Evolutionary conservation across 1,140 invertebrate species (phyloP).

Genomic region (Trichonephila inaurata): DNA sequence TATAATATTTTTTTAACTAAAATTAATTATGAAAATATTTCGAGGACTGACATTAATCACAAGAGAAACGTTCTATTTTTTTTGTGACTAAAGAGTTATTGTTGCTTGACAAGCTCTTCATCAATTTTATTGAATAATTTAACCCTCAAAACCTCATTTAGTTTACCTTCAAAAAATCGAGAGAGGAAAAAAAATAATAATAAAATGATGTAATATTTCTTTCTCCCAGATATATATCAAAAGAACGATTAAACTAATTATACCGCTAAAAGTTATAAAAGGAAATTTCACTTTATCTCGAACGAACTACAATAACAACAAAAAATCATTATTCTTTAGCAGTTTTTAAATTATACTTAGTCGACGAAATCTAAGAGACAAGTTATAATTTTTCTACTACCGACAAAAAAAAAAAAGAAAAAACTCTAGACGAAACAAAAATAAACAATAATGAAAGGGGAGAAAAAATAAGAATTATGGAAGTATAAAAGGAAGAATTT

Average conservation of each 20-base stretch:
- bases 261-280: slow-evolving; percentile 8
- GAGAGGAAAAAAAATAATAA: not conserved
- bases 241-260: slow-evolving; percentile 55
- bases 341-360: slow-evolving; percentile 4
- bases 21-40: not conserved
- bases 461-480: not conserved
- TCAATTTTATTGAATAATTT: slow-evolving; percentile 42
- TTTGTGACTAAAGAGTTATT: not conserved
- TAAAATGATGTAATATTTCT: not conserved
- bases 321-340: slow-evolving; percentile 24
- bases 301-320: not conserved
- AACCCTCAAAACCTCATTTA: slow-evolving; percentile 32
- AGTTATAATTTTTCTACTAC: slow-evolving; percentile 34
- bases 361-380: slow-evolving; percentile 57
- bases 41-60: not conserved
- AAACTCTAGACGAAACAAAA: not conserved
- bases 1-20: not conserved
- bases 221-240: slow-evolving; percentile 42
- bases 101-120: not conserved
- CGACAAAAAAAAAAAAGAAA: not conserved
- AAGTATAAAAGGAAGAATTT: not conserved
- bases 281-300: not conserved
- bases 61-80: not conserved
- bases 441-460: not conserved
- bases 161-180: not conserved